phyloP scores from a whole-genome alignment of 2,888 invertebrate genomes.

The Synanthedon tipuliformis region DNA sequence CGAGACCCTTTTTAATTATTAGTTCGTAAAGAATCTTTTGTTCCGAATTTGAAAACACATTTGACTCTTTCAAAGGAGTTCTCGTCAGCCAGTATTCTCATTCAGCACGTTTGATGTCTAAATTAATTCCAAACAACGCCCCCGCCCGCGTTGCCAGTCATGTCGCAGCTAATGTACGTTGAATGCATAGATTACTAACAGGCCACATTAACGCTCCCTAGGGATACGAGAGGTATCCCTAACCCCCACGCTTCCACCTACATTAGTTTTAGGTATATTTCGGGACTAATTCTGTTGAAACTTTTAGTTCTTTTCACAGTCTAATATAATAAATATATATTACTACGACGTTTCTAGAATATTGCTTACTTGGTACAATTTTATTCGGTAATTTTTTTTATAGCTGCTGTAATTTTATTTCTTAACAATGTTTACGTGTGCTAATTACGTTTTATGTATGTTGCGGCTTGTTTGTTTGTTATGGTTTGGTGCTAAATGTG shows the following conservation, averaged over 20 bases:
- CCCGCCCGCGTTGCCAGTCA: conserved; percentile 27
- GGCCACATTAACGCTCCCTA: conserved; percentile 39
- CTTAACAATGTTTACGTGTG: too few relatives aligned
- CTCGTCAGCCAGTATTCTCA: conserved; percentile 11
- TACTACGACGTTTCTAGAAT: too few relatives aligned
- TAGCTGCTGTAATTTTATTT: too few relatives aligned
- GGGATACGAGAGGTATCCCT: conserved; percentile 9
- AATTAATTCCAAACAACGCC: conserved; percentile 21
- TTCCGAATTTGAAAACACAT: conserved; percentile 3
- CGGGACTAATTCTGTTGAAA: too few relatives aligned
- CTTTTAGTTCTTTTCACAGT: too few relatives aligned
- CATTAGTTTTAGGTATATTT: background rate
- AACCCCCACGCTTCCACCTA: background rate
- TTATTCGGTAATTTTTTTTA: too few relatives aligned
- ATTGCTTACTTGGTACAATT: too few relatives aligned
- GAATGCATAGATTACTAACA: conserved; percentile 47
- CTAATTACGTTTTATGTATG: too few relatives aligned
- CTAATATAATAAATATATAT: too few relatives aligned
- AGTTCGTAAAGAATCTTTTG: background rate
- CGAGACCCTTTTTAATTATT: conserved; percentile 4
- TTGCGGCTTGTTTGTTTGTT: too few relatives aligned
- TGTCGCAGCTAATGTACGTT: conserved; percentile 45
- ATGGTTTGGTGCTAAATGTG: too few relatives aligned
- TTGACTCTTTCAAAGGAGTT: conserved; percentile 6
- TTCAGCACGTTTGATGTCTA: conserved; percentile 17